These are phyloP conservation scores for Oreohelix idahoensis DNA, from an alignment of 1,140 invertebrate species.

Conservation along the genomic window DNA sequence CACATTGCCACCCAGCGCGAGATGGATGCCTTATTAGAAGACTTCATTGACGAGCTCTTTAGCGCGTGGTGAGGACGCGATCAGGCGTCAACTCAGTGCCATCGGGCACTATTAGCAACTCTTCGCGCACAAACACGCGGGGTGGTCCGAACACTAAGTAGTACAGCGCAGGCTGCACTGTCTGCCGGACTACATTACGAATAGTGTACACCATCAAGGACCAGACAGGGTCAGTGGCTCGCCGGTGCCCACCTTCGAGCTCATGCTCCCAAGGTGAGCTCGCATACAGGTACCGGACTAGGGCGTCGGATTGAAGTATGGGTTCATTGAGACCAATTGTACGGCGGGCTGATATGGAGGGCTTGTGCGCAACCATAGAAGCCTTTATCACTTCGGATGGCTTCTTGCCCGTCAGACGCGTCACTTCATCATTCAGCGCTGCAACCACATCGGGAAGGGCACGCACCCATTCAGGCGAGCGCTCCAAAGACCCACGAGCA, in stretches of 20 bases:
- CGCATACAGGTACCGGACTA: slow-evolving; percentile 42
- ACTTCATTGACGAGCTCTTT: too few relatives aligned
- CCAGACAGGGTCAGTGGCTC: slow-evolving; percentile 34
- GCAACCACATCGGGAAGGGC: slow-evolving; percentile 38
- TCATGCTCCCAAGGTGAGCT: slow-evolving; percentile 21
- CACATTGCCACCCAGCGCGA: too few relatives aligned
- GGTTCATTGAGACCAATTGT: slow-evolving; percentile 27
- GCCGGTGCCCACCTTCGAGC: slow-evolving; percentile 42
- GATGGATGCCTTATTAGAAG: too few relatives aligned
- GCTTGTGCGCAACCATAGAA: slow-evolving; percentile 4
- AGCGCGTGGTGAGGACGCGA: background rate
- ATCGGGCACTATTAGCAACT: slow-evolving; percentile 38
- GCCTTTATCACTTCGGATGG: slow-evolving; percentile 38
- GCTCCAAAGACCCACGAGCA: background rate
- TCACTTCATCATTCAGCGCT: slow-evolving; percentile 39
- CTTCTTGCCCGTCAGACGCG: slow-evolving; percentile 41
- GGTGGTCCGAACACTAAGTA: slow-evolving; percentile 37
- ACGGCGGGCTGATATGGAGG: slow-evolving; percentile 1
- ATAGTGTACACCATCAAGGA: slow-evolving; percentile 29
- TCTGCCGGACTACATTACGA: background rate
- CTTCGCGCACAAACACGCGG: slow-evolving; percentile 45
- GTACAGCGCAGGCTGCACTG: slow-evolving; percentile 41
- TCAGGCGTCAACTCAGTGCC: slow-evolving; percentile 36
- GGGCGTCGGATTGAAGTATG: background rate
- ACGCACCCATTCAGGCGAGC: slow-evolving; percentile 20